Conservation (phyloP, 1,140 invertebrate species). For the Papilio polyxenes region DNA sequence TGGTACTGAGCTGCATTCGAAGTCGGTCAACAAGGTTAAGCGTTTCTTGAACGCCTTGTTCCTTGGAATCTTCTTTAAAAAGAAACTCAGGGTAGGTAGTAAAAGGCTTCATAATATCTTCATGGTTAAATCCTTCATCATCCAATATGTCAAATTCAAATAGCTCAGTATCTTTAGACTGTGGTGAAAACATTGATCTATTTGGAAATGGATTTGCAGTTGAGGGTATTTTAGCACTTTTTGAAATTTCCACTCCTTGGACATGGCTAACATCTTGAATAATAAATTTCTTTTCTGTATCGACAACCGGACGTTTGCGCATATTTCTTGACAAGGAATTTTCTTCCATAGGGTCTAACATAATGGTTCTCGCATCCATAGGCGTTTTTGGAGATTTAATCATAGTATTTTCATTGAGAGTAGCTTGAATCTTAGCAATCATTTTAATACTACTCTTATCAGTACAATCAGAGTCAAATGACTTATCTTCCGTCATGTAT, state of each 20-base stretch:
- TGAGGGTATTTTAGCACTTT: conserved; percentile 74
- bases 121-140: conserved; percentile 85
- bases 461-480: conserved; percentile 66
- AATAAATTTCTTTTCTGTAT: conserved; percentile 79
- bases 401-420: conserved; percentile 76
- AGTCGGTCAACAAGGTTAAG: conserved; percentile 89
- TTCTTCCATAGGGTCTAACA: conserved; percentile 67
- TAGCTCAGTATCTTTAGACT: conserved; percentile 84
- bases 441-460: conserved; percentile 74
- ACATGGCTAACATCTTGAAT: conserved; percentile 72
- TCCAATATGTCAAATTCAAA: conserved; percentile 86
- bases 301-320: conserved; percentile 56
- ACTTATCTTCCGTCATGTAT: conserved; percentile 77
- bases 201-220: conserved; percentile 75
- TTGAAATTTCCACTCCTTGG: conserved; percentile 73
- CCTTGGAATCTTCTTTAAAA: conserved; percentile 89
- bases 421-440: conserved; percentile 77
- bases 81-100: conserved; percentile 85
- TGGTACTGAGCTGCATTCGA: conserved; percentile 80
- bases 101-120: conserved; percentile 83
- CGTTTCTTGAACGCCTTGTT: conserved; percentile 86
- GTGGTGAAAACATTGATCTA: conserved; percentile 87
- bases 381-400: conserved; percentile 76
- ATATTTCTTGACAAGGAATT: conserved; percentile 60
- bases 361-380: conserved; percentile 71